These are phyloP conservation scores for Crenichthys baileyi DNA, from an alignment of 2,797 vertebrate species.

Conservation along the genomic window DNA sequence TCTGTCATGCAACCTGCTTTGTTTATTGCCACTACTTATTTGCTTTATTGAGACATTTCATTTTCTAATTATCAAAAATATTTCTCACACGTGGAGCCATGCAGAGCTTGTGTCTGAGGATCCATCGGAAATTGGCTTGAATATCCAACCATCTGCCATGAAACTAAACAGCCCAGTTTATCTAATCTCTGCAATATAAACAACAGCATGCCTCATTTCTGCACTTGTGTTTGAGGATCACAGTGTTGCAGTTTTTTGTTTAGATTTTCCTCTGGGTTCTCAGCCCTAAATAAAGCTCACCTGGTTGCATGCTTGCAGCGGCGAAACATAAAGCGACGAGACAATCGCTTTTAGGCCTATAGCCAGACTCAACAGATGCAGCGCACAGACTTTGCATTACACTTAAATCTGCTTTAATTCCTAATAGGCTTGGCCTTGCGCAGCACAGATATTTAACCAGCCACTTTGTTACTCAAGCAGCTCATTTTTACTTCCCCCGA, in stretches of 20 bases:
- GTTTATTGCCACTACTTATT: constrained; percentile 72
- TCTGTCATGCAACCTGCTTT: constrained; percentile 82
- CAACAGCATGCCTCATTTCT: constrained; percentile 89
- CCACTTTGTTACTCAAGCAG: constrained; percentile 66
- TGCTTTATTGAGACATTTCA: constrained; percentile 81
- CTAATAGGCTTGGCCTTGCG: constrained; percentile 79
- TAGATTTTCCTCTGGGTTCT: constrained; percentile 23
- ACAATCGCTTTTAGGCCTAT: constrained; percentile 66
- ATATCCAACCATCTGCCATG: constrained; percentile 88
- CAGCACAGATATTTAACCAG: constrained; percentile 75
- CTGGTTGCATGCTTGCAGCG: constrained; percentile 25
- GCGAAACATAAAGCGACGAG: constrained; percentile 37
- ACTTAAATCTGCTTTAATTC: constrained; percentile 83
- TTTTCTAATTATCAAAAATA: constrained; percentile 86
- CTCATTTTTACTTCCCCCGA: constrained; percentile 27
- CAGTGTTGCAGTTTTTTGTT: constrained; percentile 44
- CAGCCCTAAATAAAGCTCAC: constrained; percentile 37
- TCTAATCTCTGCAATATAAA: constrained; percentile 92
- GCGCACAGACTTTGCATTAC: constrained; percentile 79
- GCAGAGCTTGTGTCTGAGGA: constrained; percentile 83
- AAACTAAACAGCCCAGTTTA: constrained; percentile 91
- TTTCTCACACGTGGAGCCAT: constrained; percentile 79
- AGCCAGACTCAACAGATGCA: constrained; percentile 80
- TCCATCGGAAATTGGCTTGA: constrained; percentile 88
- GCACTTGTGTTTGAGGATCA: constrained; percentile 80